phyloP scores from a whole-genome alignment of 2,797 vertebrate species.

The Onychomys torridus region DNA sequence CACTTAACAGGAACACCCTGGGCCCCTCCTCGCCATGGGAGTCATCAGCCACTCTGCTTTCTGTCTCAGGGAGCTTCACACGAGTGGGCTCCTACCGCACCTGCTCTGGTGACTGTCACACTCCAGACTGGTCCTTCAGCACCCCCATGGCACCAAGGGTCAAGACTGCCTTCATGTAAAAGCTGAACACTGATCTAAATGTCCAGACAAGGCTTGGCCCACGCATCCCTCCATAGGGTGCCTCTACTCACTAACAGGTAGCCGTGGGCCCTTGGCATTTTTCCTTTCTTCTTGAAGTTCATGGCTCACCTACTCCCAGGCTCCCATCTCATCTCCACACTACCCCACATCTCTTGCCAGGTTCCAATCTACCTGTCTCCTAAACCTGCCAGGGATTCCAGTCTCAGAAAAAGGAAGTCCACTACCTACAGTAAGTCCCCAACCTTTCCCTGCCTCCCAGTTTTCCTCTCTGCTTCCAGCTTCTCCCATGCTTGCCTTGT shows the following conservation, averaged over 20 bases:
- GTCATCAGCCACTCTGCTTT: background rate
- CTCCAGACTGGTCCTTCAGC: background rate
- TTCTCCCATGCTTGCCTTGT: background rate
- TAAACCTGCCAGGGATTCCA: background rate
- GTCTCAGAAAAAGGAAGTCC: background rate
- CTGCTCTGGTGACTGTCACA: background rate
- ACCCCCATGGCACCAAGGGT: too few species aligned
- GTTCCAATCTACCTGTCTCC: background rate
- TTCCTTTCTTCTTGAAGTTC: too few species aligned
- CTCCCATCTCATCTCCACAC: background rate
- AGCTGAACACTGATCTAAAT: background rate
- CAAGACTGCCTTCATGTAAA: background rate
- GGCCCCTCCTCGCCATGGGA: background rate
- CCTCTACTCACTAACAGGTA: too few species aligned
- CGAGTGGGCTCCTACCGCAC: background rate
- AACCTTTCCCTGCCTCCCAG: background rate
- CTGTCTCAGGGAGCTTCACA: background rate
- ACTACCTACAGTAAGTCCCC: background rate
- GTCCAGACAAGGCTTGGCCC: background rate
- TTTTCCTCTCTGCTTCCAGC: background rate
- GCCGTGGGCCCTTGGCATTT: accelerated
- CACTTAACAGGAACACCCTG: background rate
- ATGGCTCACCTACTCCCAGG: background rate
- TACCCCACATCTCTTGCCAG: background rate
- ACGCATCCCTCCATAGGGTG: accelerated